Base-by-base conservation (phyloP, 2,113 vertebrate genomes). In the Cynocephalus volans region DNA sequence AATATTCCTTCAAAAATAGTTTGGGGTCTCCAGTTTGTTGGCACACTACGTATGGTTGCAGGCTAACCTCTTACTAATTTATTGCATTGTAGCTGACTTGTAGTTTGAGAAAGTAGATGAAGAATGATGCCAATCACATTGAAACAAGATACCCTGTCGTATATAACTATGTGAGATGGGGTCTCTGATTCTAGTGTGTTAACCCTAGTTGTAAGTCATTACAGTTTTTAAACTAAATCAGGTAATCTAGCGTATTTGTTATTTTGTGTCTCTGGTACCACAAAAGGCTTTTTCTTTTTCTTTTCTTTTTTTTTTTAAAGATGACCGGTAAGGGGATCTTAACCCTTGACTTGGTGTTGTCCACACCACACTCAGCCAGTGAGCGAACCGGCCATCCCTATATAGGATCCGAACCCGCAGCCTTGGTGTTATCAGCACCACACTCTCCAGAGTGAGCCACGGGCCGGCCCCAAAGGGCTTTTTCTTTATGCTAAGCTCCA, bases 171-270 rank as follows among this genome's bases (percentile, higher is more conserved):
- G 15, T 52, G 36, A 56, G 12, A 10, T n/a, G 41, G 6, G 18
- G 28, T 1, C n/a, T 14, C 6, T 0, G 45, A 67, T 58, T 54
- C 6, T 14, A 14, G 28, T 3, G 2, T 2, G 5, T n/a, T 13
- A 62, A 41, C 14, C 23, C 31, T 69, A 31, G 19, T 33, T 58
- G 50, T 62, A 41, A 86, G 4, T 54, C 62, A 82, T 12, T 41
- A n/a, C 82, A 23, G 83, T 90, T 79, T 83, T 60, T 31, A n/a
- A 81, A 56, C 36, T 31, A 48, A 8, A 41, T 31, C 2, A 21
- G 54, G 33, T 64, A 50, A 50, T 54, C 26, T 21, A 45, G 72
- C 15, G 41, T 69, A 3, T 28, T 48, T 65, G 6, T 33, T 48
- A 52, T 62, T 65, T 70, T 69, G 33, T 73, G 48, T 93, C 21